Evolutionary conservation across 2,113 vertebrate species (phyloP), one percentile per base, ranked within the genome.

Genomic region (Hippoglossus stenolepis): DNA sequence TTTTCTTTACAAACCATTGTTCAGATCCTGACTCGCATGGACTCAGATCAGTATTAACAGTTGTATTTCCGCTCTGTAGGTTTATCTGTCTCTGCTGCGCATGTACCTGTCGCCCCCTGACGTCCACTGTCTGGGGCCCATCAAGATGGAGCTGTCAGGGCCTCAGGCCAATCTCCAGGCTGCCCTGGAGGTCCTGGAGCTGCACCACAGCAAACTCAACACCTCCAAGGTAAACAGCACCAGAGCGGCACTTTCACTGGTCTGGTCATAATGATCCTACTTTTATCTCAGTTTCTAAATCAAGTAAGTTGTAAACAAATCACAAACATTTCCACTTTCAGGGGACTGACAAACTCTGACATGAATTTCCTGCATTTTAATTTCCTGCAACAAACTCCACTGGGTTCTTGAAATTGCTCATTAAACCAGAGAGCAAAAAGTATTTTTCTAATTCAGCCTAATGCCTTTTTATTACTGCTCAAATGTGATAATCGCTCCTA

Each of bases 41-140:
- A 11, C 8, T 8, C 2, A 2, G 5, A 12, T 15, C 2, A 45
- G 17, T 17, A 59, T 24, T 18, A 56, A 43, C 40, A 13, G 40
- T 43, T 43, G 40, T 11, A 0, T 13, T 13, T 43, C 2, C 13
- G 3, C 5, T 87, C 69, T 81, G 56, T 88, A 99, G 98, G 98
- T 99, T 5, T 99, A 99, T 83, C 90, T 99, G 89, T 98, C 98
- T 2, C 91, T 99, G 89, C 95, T 99, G 78, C 94, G 97, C 47
- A 99, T 99, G 97, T 99, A 99, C 90, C 96, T 99, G 73, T 98
- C 97, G 0, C 98, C 98, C 8, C 98, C 98, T 59, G 98, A 97
- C 2, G 95, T 95, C 65, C 97, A 98, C 88, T 99, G 96, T 89
- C 90, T 99, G 80, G 98, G 98, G 60, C 97, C 98, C 17, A 96